Evolutionary conservation across 1,140 invertebrate species (phyloP), one percentile per base, ranked within the genome.

Genomic region (Drosophila varians): DNA sequence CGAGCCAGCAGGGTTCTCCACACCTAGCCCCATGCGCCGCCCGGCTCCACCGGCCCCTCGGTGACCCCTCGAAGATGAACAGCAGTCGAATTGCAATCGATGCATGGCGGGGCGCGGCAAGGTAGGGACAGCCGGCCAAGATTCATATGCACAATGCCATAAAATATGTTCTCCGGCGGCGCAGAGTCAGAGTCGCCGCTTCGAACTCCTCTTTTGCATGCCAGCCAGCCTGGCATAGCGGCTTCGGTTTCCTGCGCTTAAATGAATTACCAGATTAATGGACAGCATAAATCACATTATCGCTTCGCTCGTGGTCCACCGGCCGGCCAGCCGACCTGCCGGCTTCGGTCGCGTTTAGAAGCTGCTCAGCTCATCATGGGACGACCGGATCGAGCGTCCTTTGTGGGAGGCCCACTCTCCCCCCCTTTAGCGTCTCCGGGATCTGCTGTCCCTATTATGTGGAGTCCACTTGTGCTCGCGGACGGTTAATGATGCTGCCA

Each of bases 191-290:
- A n/a, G n/a, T n/a, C 31, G 26, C n/a, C 11, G 8, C 31, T 19
- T 52, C 8, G 6, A n/a, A 53, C 40, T 38, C 36, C n/a, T 38
- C 42, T 31, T 49, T 34, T 60, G 54, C 46, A 47, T 40, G 16
- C 36, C 23, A 25, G 49, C 21, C n/a, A 18, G 28, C 19, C n/a
- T 11, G 48, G 48, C 31, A 54, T 74, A 55, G 70, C 61, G 77
- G 77, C 66, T 79, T 38, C 80, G 72, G 80, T 86, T 86, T 87
- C 77, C 77, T 74, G 77, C 70, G 87, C 83, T 75, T 80, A 89
- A 90, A 90, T 90, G 89, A 90, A 90, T 90, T 90, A 90, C 89
- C 86, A 90, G 82, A 90, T 90, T 90, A 90, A 90, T 90, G 89
- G 89, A 90, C 89, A 75, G 82, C 76, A 90, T 90, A 90, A 90